phyloP scores from a whole-genome alignment of 1,140 invertebrate genomes.

The Notospermus geniculatus region DNA sequence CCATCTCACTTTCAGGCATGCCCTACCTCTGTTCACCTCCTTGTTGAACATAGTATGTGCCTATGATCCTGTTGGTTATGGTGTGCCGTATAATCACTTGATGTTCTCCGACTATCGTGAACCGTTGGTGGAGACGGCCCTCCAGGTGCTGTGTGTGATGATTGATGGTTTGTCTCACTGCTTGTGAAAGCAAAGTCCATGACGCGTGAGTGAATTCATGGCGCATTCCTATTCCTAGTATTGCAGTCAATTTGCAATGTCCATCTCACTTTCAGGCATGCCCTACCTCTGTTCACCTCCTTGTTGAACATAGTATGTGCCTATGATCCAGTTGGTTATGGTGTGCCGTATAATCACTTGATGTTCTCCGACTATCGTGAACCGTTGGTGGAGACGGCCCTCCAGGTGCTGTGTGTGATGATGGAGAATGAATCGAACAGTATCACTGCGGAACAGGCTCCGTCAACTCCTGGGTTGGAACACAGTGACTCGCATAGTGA shows the following conservation, averaged over 20 bases:
- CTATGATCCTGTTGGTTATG: conserved; percentile 95
- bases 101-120: conserved; percentile 93
- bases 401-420: conserved; percentile 91
- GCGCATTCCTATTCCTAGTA: too few relatives aligned
- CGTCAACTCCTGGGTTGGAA: not conserved
- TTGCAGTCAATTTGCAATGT: too few relatives aligned
- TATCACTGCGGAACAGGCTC: not conserved
- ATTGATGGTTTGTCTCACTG: conserved; percentile 64
- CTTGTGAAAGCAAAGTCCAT: too few relatives aligned
- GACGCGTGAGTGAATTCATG: too few relatives aligned
- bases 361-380: conserved; percentile 93
- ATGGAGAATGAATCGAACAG: conserved; percentile 75
- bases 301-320: conserved; percentile 94
- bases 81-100: conserved; percentile 96
- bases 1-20: conserved; percentile 64
- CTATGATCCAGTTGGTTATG: conserved; percentile 95
- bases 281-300: conserved; percentile 96
- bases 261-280: conserved; percentile 64
- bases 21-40: conserved; percentile 96
- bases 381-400: conserved; percentile 89
- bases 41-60: conserved; percentile 94
- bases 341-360: conserved; percentile 96
- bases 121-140: conserved; percentile 89
- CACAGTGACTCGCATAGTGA: conserved; percentile 5
- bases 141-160: conserved; percentile 91